These are phyloP conservation scores for Channallabes apus DNA, from an alignment of 2,797 vertebrate species.

Conservation along the genomic window DNA sequence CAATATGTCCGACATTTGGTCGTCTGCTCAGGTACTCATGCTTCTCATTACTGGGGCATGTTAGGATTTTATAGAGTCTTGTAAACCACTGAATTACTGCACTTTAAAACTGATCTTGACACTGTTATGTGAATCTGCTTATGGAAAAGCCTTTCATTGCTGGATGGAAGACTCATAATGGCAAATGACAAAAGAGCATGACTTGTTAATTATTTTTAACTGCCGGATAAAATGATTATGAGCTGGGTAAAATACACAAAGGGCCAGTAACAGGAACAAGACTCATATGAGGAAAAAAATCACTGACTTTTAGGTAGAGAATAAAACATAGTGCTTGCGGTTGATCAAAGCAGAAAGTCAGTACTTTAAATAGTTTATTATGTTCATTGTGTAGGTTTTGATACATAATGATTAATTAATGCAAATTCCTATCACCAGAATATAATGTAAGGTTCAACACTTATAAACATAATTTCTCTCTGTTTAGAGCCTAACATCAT, in stretches of 20 bases:
- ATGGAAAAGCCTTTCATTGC: constrained; percentile 75
- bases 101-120: constrained; percentile 81
- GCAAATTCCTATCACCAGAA: background rate
- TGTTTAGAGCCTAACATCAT: constrained; percentile 1
- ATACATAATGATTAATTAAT: background rate
- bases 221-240: constrained; percentile 77
- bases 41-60: constrained; percentile 76
- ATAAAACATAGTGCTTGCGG: background rate
- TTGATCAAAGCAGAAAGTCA: background rate
- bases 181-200: constrained; percentile 76
- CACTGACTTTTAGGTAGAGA: background rate
- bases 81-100: constrained; percentile 82
- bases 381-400: background rate
- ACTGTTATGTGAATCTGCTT: constrained; percentile 74
- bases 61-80: constrained; percentile 79
- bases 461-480: background rate
- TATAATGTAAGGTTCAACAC: background rate
- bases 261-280: constrained; percentile 58
- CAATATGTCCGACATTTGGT: constrained; percentile 43
- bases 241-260: constrained; percentile 75
- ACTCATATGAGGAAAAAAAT: constrained; percentile 41
- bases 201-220: constrained; percentile 83
- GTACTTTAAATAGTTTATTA: constrained; percentile 2
- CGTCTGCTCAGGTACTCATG: constrained; percentile 69
- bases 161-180: constrained; percentile 69